A percentile compares a stretch with the other conserved stretches of the same genome.
phyloP scores from a whole-genome alignment of 2,888 invertebrate genomes.

The Leptothorax acervorum region DNA sequence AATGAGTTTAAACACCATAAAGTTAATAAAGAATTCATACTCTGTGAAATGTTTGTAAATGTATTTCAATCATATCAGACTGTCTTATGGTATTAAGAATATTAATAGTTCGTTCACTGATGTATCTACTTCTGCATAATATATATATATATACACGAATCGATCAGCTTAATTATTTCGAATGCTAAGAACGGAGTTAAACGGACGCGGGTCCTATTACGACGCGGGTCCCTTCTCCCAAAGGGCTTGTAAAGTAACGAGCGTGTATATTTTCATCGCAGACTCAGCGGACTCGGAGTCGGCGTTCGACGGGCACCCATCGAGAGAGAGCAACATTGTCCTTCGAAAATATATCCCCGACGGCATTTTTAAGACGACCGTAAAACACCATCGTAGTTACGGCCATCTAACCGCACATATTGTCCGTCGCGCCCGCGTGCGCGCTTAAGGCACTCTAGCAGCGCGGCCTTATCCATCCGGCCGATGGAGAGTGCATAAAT shows the following conservation, averaged over 20 bases:
- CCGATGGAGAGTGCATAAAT: constrained; percentile 73
- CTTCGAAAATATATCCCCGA: constrained; percentile 49
- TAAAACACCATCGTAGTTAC: constrained; percentile 65
- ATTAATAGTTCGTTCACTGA: not conserved
- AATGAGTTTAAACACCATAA: not conserved
- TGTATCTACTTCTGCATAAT: not conserved
- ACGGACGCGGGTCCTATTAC: not conserved
- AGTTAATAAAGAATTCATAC: not conserved
- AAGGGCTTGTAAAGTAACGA: constrained; percentile 22
- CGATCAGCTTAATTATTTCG: constrained; percentile 9
- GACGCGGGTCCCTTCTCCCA: not conserved
- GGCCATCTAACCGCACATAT: constrained; percentile 70
- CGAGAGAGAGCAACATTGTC: constrained; percentile 45
- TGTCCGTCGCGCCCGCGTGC: constrained; percentile 43
- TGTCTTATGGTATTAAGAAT: not conserved
- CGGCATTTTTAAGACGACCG: constrained; percentile 59
- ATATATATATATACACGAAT: not conserved
- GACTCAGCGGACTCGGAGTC: constrained; percentile 4
- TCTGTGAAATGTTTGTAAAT: not conserved
- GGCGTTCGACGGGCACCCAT: constrained; percentile 16
- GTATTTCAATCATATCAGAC: not conserved
- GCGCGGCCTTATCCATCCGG: constrained; percentile 35
- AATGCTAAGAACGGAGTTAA: not conserved
- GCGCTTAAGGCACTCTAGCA: constrained; percentile 28
- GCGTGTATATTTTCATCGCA: constrained; percentile 19